phyloP scores from a whole-genome alignment of 2,797 vertebrate species.

The Chelmon rostratus region DNA sequence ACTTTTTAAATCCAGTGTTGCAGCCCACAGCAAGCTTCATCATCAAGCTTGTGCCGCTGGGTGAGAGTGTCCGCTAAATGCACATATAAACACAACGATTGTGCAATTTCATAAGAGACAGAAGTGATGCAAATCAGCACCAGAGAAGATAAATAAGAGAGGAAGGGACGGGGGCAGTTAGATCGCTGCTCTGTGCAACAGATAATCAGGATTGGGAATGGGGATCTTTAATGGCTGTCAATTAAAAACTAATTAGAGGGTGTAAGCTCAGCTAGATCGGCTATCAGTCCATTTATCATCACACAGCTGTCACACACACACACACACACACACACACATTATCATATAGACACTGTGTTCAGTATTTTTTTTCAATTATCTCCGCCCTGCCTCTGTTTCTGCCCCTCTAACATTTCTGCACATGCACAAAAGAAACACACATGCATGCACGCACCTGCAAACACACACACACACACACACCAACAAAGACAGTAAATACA shows the following conservation, averaged over 20 bases:
- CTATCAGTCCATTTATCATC: slow-evolving; percentile 84
- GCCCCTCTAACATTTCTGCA: slow-evolving; percentile 28
- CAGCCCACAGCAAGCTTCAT: background rate
- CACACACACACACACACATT: slow-evolving; percentile 22
- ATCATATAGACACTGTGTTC: slow-evolving; percentile 46
- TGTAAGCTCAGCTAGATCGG: slow-evolving; percentile 79
- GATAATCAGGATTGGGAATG: slow-evolving; percentile 83
- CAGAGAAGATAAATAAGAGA: slow-evolving; percentile 38
- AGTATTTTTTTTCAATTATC: slow-evolving; percentile 27
- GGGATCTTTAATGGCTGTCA: slow-evolving; percentile 86
- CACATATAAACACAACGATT: background rate
- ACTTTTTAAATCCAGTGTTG: background rate
- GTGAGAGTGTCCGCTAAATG: background rate
- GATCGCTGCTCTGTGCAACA: slow-evolving; percentile 67
- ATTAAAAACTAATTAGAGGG: slow-evolving; percentile 87
- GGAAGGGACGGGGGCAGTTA: slow-evolving; percentile 41
- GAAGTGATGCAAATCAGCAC: slow-evolving; percentile 35
- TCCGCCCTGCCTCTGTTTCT: slow-evolving; percentile 25
- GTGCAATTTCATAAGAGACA: slow-evolving; percentile 7
- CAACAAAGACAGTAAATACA: slow-evolving; percentile 65
- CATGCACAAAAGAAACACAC: slow-evolving; percentile 10
- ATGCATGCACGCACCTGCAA: slow-evolving; percentile 22
- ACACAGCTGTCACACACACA: slow-evolving; percentile 62
- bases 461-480: slow-evolving; percentile 24
- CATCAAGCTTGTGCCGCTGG: background rate